Evolutionary conservation across 2,888 invertebrate genomes (phyloP), one percentile per base, ranked within the genome.

Genomic region (Epirrita christyi): DNA sequence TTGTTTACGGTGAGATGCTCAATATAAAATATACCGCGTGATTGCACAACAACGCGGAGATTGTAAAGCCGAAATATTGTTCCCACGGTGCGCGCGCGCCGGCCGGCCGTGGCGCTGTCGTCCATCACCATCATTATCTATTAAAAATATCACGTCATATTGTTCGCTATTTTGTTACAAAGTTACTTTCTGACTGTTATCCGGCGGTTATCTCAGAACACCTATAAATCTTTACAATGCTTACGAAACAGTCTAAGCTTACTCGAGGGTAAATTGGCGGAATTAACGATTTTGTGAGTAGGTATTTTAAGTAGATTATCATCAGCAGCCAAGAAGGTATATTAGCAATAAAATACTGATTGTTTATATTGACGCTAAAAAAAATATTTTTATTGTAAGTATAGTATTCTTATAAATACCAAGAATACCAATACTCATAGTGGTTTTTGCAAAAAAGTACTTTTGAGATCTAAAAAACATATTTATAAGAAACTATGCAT

Each of bases 141-240:
- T 89, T 88, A 91, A 91, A 91, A 91, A 89, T 88, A 91, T 90
- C 89, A 81, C 86, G 86, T 90, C 90, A 91, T 88, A 89, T 90
- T 90, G 88, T 91, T 88, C 83, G 81, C 86, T 88, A 86, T 89
- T 89, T 86, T 86, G 87, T 86, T 59, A 85, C 81, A 86, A 89
- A 86, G 80, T 84, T 80, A 86, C 86, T 86, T 87, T 88, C 83
- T 77, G 79, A 79, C 74, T 75, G 76, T 78, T 90, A 90, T 87
- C 84, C 75, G 70, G 61, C 73, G 72, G 73, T 73, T 83, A 90
- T 91, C 89, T 87, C 72, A 74, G 83, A 82, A 81, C 80, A 79
- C 76, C 81, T 76, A 90, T 90, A 88, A 88, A 88, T 90, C 87
- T 87, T 78, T 71, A 79, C 76, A 83, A 83, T 78, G 78, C 80